Evolutionary conservation across 1,140 invertebrate species (phyloP), one percentile per base, ranked within the genome.

Genomic region (Sarcophaga peregrina): DNA sequence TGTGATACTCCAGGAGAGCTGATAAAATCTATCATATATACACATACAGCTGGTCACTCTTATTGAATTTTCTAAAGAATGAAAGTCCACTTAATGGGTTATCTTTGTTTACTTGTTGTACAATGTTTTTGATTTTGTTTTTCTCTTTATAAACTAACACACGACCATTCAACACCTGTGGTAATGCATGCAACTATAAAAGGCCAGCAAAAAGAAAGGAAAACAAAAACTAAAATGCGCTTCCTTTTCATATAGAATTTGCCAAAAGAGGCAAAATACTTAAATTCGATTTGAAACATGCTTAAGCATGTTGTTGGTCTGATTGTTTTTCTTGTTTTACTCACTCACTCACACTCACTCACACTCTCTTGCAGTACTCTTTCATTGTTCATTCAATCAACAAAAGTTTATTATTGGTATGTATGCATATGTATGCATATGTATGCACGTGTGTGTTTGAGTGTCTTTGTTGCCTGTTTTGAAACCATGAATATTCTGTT

Each of bases 401-500:
- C 25, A 37, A 37, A 37, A 37, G 25, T 37, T 37, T 37, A 37
- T 37, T 37, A 37, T 37, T 37, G 25, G 25, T 37, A 37, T 37
- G 25, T 37, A 54, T 11, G 5, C 15, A 15, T 54, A 5, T 3
- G 15, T 54, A 15, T 15, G 52, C 9, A 1, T 54, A 2, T 54
- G n/a, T n/a, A n/a, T n/a, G n/a, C n/a, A n/a, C 5, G 52, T 10
- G 15, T 47, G 73, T 6, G 17, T 20, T 6, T 73, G 73, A 5
- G 37, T 76, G 74, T 4, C 25, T 37, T 37, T 37, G 25, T 37
- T 37, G n/a, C 74, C 47, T 76, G 74, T 76, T 45, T 76, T 76
- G 47, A 47, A 45, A 9, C 74, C 74, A 76, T 76, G 74, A 76
- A 76, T 37, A 37, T 76, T 76, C 74, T 17, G n/a, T 58, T 76